Base-by-base conservation (phyloP, 2,797 vertebrate genomes). In the Sciaenops ocellatus region DNA sequence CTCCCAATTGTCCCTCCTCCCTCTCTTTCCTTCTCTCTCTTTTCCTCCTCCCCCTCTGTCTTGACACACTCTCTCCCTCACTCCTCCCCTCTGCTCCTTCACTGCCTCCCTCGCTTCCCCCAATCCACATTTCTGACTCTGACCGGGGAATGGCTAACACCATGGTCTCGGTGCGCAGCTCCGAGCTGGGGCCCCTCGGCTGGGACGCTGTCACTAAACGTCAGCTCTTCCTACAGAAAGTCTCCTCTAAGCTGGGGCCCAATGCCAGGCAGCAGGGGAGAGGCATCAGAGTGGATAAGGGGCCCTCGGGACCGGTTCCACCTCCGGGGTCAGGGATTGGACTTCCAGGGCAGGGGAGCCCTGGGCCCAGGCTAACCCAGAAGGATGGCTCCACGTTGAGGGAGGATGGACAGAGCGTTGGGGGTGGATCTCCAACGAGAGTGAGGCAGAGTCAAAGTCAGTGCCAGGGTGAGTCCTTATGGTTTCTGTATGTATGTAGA, bases 121-220 rank as follows among this genome's bases (percentile, higher is more conserved):
- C 69, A 47, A 20, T 83, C 76, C 84, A 79, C 83, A 90, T 85
- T 89, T 86, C 62, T 80, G 64, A 62, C 69, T 83, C 63, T 2
- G 74, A 68, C 61, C 54, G 20, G 76, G 86, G 85, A 90, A 95
- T 95, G 94, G 94, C 95, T 69, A 88, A 95, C 86, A 87, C 91
- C 83, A 87, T 94, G 90, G 90, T 95, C 68, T 94, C 92, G 2
- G 63, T 94, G 80, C 87, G 65, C 77, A 89, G 85, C 84, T 84
- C 93, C 0, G 93, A 92, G 82, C 88, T 94, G 63, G 84, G 93
- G 60, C 82, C 93, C 34, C 85, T 94, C 0, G 67, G 85, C 80
- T 95, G 94, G 94, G 84, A 91, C 17, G 74, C 85, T 12, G 89
- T 93, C 79, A 85, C 88, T 94, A 93, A 95, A 87, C 90, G 75